Conservation (phyloP, 1,140 invertebrate genomes). For the Cotesia chilonis region DNA sequence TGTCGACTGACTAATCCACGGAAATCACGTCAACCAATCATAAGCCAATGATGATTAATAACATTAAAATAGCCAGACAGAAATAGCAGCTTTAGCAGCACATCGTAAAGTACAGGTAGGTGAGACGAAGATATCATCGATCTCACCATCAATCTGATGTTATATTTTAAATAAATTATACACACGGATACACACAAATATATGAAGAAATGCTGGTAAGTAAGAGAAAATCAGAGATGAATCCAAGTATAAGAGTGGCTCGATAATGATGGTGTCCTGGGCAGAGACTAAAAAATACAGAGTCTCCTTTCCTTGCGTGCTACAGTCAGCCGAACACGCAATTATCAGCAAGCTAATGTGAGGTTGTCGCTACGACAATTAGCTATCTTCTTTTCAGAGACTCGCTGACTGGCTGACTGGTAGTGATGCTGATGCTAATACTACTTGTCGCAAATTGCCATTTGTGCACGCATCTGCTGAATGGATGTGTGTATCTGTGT, state of each 20-base stretch:
- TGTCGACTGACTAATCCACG: conserved; percentile 10
- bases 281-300: conserved; percentile 20
- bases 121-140: conserved; percentile 37
- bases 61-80: neutral
- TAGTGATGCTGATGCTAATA: neutral
- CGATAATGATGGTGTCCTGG: conserved; percentile 45
- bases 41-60: conserved; percentile 3
- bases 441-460: conserved; percentile 40
- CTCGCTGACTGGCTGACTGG: no score
- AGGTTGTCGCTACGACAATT: conserved; percentile 47
- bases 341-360: conserved; percentile 48
- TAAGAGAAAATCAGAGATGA: conserved; percentile 20
- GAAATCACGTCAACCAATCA: conserved; percentile 28
- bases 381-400: conserved; percentile 42
- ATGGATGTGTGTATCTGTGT: conserved; percentile 23
- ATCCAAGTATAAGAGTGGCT: conserved; percentile 23
- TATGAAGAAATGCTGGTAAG: conserved; percentile 2
- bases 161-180: conserved; percentile 7
- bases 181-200: neutral
- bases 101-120: conserved; percentile 39
- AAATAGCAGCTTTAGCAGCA: neutral
- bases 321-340: conserved; percentile 43
- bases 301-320: conserved; percentile 35
- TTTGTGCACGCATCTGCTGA: neutral
- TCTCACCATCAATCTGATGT: conserved; percentile 29